Base-by-base conservation (phyloP, 2,797 vertebrate species). In the Syncerus caffer region DNA sequence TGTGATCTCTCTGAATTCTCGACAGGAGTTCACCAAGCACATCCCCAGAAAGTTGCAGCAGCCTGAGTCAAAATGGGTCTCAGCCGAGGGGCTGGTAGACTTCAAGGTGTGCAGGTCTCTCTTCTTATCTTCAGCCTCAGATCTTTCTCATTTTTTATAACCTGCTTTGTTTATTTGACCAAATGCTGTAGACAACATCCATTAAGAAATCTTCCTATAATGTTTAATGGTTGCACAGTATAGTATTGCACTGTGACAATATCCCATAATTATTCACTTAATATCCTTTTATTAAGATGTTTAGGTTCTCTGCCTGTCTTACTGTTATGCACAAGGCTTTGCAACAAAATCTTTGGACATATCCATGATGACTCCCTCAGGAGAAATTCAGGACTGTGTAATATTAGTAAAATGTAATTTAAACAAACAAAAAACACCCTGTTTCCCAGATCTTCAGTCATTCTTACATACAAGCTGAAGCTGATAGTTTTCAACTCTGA, bases 181-280 rank as follows among this genome's bases (percentile, higher is more conserved):
- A 95, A 90, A 93, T 84, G 31, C 85, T 92, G 13, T 53, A 85
- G 89, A 84, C 50, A 84, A 93, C 14, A 34, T 93, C 12, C 13
- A 6, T 85, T 85, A 96, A 93, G 91, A 90, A 88, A 94, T 96
- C 50, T 93, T 95, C n/a, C 1, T 51, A 79, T 78, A 6, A 92
- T 50, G 94, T 88, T 83, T 91, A 64, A 55, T 29, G 38, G 60
- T 47, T 85, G 8, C 25, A 86, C 0, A 53, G 25, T 58, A 86
- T 21, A 58, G 27, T 38, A 85, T 58, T 71, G 21, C 29, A 50
- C 2, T 92, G 10, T 55, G 91, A 62, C 13, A 84, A 62, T 27
- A 85, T 55, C 74, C 17, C 27, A 64, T 42, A 90, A 45, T 85
- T 90, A 90, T 19, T 93, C 10, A 88, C 27, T 76, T 90, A 76